These are phyloP conservation scores for Phainopepla nitens DNA, from an alignment of 2,113 vertebrate genomes.

Conservation along the genomic window DNA sequence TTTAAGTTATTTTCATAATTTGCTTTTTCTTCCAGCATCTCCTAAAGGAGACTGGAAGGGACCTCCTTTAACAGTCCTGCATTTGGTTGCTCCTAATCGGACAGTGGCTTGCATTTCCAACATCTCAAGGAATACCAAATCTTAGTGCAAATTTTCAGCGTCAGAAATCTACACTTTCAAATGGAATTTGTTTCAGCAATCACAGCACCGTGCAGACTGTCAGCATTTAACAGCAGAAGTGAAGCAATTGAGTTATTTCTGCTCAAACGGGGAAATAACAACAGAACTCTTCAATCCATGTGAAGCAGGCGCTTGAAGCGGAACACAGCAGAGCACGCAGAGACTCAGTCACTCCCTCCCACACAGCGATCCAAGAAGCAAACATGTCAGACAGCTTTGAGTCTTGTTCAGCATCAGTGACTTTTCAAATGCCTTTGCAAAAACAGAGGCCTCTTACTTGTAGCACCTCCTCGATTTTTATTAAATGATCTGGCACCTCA, in stretches of 20 bases:
- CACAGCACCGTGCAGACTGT: not conserved
- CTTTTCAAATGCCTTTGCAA: not conserved
- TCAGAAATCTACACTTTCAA: not conserved
- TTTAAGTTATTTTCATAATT: not conserved
- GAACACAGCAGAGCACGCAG: not conserved
- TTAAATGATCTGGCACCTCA: not conserved
- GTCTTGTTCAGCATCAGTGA: not conserved
- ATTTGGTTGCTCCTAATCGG: not conserved
- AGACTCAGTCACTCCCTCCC: not conserved
- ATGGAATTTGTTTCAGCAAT: not conserved
- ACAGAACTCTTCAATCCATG: not conserved
- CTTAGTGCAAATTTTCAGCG: not conserved
- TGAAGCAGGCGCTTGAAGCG: not conserved
- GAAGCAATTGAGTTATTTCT: conserved; percentile 4
- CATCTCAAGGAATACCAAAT: conserved; percentile 51
- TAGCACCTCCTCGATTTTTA: not conserved
- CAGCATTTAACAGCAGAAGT: not conserved
- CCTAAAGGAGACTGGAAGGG: not conserved
- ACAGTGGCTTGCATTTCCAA: conserved; percentile 62
- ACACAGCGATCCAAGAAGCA: not conserved
- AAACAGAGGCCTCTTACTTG: not conserved
- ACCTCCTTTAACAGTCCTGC: not conserved
- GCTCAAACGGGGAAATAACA: not conserved
- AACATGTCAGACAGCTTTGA: not conserved
- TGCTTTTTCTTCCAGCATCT: not conserved